A percentile compares a stretch with the other conserved stretches of the same genome.
phyloP scores from a whole-genome alignment of 2,113 vertebrate species.

The Cichladusa arquata region DNA sequence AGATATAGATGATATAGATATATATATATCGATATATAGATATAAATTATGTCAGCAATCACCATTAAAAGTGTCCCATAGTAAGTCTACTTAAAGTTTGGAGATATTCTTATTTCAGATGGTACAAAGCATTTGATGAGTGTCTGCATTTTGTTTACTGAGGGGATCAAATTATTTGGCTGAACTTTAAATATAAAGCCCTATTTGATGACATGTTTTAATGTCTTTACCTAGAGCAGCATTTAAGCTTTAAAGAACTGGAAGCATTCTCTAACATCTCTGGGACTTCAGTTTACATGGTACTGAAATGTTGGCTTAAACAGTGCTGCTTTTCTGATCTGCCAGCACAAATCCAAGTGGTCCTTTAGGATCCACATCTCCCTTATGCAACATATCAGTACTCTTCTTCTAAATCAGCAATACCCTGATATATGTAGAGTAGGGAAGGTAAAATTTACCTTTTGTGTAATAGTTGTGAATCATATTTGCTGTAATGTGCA shows the following conservation, averaged over 20 bases:
- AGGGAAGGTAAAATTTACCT: neutral
- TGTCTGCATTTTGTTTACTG: neutral
- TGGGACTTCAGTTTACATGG: neutral
- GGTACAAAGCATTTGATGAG: neutral
- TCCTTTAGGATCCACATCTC: neutral
- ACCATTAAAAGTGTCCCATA: neutral
- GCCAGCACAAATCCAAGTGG: neutral
- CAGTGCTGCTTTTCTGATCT: neutral
- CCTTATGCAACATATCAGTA: neutral
- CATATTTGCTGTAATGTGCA: neutral
- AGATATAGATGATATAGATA: no score
- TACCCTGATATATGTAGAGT: neutral
- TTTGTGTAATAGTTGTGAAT: neutral
- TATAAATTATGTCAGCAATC: fast-evolving
- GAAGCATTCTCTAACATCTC: neutral
- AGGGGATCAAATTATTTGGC: neutral
- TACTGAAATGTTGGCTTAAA: neutral
- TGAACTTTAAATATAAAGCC: neutral
- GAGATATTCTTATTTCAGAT: neutral
- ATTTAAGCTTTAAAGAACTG: neutral
- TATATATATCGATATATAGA: neutral
- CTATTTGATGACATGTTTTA: neutral
- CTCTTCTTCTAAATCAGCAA: neutral
- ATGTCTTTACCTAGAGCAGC: neutral
- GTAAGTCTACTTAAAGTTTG: neutral